Evolutionary conservation across 1,140 invertebrate genomes (phyloP), one percentile per base, ranked within the genome.

Genomic region (Hyphantria cunea): DNA sequence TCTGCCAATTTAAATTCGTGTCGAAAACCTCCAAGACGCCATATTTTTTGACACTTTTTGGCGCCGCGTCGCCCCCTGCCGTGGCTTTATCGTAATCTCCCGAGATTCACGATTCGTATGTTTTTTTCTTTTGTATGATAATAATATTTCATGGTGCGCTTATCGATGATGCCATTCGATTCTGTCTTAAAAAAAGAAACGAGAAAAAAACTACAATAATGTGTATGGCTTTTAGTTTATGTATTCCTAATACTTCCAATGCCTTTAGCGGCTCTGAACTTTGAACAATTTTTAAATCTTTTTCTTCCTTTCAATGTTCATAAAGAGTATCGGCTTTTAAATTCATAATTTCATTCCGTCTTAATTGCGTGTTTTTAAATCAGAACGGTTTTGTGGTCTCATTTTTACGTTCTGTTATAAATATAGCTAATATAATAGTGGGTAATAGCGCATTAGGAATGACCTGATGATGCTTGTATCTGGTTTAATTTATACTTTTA

Each of bases 21-120:
- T 31, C 63, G 33, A 51, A 55, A 48, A 51, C 39, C 53, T 33
- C 10, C 47, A 12, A n/a, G 59, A 8, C 50, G 49, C 33, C 54
- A 47, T 48, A 32, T 67, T 72, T 71, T 72, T 72, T 68, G 58
- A 60, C 69, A 71, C 39, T 72, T 68, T 72, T 72, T 72, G 66
- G 70, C 66, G 65, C 62, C 69, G 42, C 39, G 42, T 11, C 48
- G 61, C 58, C 66, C 68, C 68, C 70, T 53, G 65, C 58, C 34
- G 70, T 15, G 55, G 34, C 39, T 12, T 68, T 72, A 72, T 72
- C 70, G 70, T 58, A 55, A 68, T 66, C 59, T 70, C 25, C 10
- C 14, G 42, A 60, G 47, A 65, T 69, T 69, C 60, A 52, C 67
- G 64, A 58, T 64, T 71, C 54, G 12, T 51, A 48, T 11, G 13